These are phyloP conservation scores for Syngnathus typhle DNA, from an alignment of 2,113 vertebrate genomes.

Conservation along the genomic window DNA sequence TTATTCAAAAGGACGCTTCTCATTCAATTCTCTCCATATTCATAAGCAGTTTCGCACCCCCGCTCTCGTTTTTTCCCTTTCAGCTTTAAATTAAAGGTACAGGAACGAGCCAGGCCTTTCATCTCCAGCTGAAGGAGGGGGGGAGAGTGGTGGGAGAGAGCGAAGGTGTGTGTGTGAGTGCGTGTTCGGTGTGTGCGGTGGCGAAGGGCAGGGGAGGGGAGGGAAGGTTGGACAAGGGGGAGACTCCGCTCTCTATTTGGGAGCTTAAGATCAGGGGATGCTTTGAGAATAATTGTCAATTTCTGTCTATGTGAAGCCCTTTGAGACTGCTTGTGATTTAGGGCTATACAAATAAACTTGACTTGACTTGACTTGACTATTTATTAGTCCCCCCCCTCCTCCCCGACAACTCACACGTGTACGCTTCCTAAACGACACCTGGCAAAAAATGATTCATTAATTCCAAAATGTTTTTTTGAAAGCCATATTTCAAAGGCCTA, in stretches of 20 bases:
- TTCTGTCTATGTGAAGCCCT: too few relatives aligned
- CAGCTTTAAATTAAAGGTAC: conserved; percentile 77
- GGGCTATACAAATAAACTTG: too few relatives aligned
- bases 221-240: conserved; percentile 21
- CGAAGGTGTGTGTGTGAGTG: conserved; percentile 36
- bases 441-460: conserved; percentile 77
- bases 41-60: conserved; percentile 71
- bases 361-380: too few relatives aligned
- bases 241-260: conserved; percentile 59
- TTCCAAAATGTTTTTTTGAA: conserved; percentile 73
- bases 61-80: conserved; percentile 70
- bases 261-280: too few relatives aligned
- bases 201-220: conserved; percentile 5
- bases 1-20: conserved; percentile 69
- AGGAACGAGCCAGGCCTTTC: conserved; percentile 74
- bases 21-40: conserved; percentile 74
- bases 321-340: too few relatives aligned
- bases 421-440: conserved; percentile 61
- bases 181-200: conserved; percentile 10
- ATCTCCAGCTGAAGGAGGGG: conserved; percentile 64
- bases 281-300: too few relatives aligned
- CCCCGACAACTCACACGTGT: not conserved
- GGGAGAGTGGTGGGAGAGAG: conserved; percentile 48
- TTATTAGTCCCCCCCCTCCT: conserved; percentile 45
- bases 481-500: conserved; percentile 74